Conservation (phyloP, 2,888 invertebrate genomes). For the Oligia fasciuncula region DNA sequence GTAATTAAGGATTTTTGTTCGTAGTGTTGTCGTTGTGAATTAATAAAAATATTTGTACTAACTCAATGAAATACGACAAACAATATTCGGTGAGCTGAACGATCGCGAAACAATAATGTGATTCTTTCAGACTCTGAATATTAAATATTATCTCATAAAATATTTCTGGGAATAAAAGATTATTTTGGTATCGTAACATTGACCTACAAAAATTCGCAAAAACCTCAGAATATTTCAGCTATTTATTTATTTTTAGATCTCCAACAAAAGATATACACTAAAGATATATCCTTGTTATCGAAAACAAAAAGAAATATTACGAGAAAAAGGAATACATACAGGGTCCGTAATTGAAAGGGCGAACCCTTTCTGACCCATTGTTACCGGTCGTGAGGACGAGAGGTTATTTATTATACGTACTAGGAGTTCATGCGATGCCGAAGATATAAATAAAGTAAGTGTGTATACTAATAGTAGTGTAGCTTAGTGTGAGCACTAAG, state of each 20-base stretch:
- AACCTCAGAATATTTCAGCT: constrained; percentile 4
- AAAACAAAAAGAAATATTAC: constrained; percentile 28
- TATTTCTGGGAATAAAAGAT: not conserved
- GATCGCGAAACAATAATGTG: not conserved
- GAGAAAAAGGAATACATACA: constrained; percentile 3
- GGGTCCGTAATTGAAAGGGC: constrained; percentile 30
- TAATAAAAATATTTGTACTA: no score
- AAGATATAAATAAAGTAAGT: constrained; percentile 13
- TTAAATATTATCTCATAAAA: constrained; percentile 2
- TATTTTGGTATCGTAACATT: not conserved
- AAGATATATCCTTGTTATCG: not conserved
- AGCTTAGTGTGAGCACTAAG: not conserved
- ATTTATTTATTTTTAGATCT: no score
- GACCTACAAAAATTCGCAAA: not conserved
- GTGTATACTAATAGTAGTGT: not conserved
- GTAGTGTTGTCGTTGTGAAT: no score
- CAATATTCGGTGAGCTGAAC: not conserved
- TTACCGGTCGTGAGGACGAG: constrained; percentile 2
- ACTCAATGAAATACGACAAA: not conserved
- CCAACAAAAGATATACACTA: no score
- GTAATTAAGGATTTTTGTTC: no score
- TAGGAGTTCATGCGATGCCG: constrained; percentile 11
- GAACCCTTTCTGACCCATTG: constrained; percentile 38
- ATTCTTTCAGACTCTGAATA: constrained; percentile 1
- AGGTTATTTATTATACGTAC: constrained; percentile 16